A percentile compares a stretch with the other conserved stretches of the same genome.
Evolutionary conservation across 1,140 invertebrate genomes (phyloP).

Genomic region (Zaprionus ornatus): DNA sequence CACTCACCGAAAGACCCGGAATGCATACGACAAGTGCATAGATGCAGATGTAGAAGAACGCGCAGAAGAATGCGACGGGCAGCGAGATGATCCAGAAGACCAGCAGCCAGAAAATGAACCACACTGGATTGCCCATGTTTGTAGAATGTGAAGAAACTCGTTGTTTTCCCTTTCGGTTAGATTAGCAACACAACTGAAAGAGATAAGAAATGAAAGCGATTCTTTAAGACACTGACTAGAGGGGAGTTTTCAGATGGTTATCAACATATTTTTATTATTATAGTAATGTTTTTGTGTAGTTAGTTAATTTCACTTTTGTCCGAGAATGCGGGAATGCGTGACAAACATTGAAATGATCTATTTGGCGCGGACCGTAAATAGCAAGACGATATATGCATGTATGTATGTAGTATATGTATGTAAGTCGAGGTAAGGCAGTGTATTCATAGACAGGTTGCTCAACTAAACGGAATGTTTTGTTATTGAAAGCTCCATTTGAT

Average conservation of each 20-base stretch:
- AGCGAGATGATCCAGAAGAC: conserved; percentile 90
- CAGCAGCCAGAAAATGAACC: conserved; percentile 91
- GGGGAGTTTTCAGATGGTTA: no score
- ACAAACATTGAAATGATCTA: conserved; percentile 58
- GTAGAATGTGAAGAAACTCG: conserved; percentile 17
- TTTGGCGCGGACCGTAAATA: conserved; percentile 48
- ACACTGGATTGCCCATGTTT: conserved; percentile 85
- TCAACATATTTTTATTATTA: no score
- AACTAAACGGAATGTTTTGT: background rate
- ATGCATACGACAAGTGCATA: conserved; percentile 90
- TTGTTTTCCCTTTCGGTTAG: conserved; percentile 22
- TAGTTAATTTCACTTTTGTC: conserved; percentile 60
- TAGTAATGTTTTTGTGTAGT: background rate
- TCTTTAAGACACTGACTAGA: conserved; percentile 10
- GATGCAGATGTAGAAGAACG: conserved; percentile 89
- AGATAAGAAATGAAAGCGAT: conserved; percentile 58
- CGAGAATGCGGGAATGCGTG: conserved; percentile 49
- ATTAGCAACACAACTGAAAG: conserved; percentile 29
- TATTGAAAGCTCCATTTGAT: background rate
- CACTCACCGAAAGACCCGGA: conserved; percentile 85
- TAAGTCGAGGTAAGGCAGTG: conserved; percentile 13
- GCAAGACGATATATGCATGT: conserved; percentile 13
- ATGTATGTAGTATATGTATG: background rate
- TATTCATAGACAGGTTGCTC: background rate
- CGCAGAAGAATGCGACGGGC: conserved; percentile 89